A percentile compares a stretch with the other conserved stretches of the same genome.
These are phyloP conservation scores for Resseliella maxima DNA, from an alignment of 2,888 invertebrate genomes.

Conservation along the genomic window DNA sequence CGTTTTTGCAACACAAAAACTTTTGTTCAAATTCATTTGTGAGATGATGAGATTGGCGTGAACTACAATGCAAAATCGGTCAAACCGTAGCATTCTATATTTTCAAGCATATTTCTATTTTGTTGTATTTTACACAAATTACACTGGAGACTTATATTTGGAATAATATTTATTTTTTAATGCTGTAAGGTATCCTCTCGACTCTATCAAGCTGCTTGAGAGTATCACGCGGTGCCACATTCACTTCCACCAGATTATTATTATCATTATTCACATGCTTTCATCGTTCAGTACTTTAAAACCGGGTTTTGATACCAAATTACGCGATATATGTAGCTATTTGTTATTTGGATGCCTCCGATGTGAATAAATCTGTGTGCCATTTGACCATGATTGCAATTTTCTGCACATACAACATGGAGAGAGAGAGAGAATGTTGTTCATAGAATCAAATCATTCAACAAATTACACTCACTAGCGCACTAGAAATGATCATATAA, in stretches of 20 bases:
- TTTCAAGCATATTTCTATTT: neutral
- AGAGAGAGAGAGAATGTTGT: neutral
- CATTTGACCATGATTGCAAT: too few relatives aligned
- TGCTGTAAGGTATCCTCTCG: neutral
- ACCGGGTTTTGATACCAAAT: neutral
- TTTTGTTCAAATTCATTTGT: neutral
- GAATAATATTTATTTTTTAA: neutral
- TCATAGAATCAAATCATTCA: neutral
- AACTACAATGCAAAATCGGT: neutral
- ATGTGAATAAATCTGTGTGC: too few relatives aligned
- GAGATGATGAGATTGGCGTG: neutral
- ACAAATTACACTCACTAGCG: neutral
- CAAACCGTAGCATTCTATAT: neutral
- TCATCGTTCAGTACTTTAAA: neutral
- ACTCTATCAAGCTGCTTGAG: neutral
- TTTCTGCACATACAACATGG: too few relatives aligned
- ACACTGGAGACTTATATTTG: neutral
- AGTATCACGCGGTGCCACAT: neutral
- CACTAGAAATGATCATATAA: neutral
- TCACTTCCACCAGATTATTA: constrained; percentile 13
- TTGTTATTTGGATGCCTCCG: neutral
- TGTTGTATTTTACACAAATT: neutral
- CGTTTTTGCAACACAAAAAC: neutral
- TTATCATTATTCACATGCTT: constrained; percentile 25
- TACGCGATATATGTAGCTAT: neutral